Percentiles rank a stretch among this genome's conserved stretches.
Conservation (phyloP, 2,888 invertebrate genomes). For the Lamellibrachia satsuma region DNA sequence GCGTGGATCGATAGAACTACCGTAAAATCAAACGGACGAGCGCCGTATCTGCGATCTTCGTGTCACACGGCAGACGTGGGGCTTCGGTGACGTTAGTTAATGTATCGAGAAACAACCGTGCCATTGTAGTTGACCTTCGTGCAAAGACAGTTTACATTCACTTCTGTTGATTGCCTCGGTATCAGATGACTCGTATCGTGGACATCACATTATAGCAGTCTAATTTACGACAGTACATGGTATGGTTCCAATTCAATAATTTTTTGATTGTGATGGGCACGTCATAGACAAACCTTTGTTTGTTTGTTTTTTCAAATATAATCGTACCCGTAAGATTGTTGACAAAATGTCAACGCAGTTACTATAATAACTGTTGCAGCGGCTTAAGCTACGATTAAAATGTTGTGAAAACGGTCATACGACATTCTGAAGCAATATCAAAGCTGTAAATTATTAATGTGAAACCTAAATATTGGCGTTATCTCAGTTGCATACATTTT, state of each 20-base stretch:
- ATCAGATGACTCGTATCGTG: background rate
- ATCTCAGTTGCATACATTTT: no score
- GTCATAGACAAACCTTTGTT: background rate
- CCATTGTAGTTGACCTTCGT: background rate
- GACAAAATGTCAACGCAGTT: background rate
- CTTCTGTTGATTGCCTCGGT: background rate
- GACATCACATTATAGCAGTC: background rate
- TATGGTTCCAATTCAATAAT: background rate
- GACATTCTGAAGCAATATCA: no score
- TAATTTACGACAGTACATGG: background rate
- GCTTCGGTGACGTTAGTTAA: background rate
- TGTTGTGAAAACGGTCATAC: background rate
- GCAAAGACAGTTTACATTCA: background rate
- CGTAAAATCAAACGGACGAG: background rate
- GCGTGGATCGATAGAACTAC: constrained; percentile 1
- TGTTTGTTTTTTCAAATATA: background rate
- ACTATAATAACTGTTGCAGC: no score
- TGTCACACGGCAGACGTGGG: background rate
- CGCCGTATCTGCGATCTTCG: background rate
- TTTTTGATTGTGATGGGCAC: background rate
- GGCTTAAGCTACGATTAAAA: background rate
- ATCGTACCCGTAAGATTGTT: background rate
- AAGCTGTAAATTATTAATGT: no score
- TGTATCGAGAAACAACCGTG: background rate
- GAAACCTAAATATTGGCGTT: no score